Evolutionary conservation across 2,888 invertebrate genomes (phyloP).

Genomic region (Sesamia inferens): DNA sequence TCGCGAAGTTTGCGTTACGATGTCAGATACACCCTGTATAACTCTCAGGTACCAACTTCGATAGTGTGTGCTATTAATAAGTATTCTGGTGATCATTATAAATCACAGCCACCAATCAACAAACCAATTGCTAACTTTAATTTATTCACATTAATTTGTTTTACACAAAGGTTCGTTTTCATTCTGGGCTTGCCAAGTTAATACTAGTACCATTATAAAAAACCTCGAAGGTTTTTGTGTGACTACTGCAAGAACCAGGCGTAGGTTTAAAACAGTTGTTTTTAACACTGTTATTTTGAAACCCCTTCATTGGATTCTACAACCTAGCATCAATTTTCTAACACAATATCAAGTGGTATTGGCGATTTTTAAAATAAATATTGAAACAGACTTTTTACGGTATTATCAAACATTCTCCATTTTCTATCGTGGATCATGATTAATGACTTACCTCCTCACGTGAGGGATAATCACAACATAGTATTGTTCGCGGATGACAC

Average conservation of each 20-base stretch:
- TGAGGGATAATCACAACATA: too few relatives aligned
- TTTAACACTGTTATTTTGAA: background rate
- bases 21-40: too few relatives aligned
- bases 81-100: background rate
- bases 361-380: slow-evolving; percentile 5
- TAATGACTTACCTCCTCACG: too few relatives aligned
- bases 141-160: background rate
- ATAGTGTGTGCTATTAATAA: background rate
- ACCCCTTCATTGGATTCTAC: background rate
- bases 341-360: slow-evolving; percentile 4
- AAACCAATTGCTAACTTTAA: background rate
- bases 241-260: too few relatives aligned
- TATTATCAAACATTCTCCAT: slow-evolving; percentile 17
- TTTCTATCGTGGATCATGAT: background rate
- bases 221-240: background rate
- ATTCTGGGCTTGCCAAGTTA: background rate
- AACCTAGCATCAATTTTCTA: background rate
- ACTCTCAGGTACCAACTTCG: background rate
- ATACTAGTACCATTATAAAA: background rate
- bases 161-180: background rate
- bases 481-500: too few relatives aligned
- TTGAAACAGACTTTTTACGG: slow-evolving; percentile 6
- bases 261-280: background rate
- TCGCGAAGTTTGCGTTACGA: too few relatives aligned
- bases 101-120: slow-evolving; percentile 2